phyloP scores from a whole-genome alignment of 2,113 vertebrate genomes.

The Aythya baeri region DNA sequence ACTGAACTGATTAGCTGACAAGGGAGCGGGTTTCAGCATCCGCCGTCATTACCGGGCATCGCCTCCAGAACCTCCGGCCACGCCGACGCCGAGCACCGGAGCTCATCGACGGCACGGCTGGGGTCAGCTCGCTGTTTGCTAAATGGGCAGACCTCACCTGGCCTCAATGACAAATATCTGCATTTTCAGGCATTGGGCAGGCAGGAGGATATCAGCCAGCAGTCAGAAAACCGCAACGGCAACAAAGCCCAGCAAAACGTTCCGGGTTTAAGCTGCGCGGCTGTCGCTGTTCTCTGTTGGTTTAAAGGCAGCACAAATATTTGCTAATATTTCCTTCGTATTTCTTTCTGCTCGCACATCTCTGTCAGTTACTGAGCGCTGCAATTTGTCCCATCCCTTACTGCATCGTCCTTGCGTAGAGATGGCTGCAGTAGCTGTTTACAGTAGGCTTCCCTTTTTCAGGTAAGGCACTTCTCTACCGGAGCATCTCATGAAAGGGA shows the following conservation, averaged over 20 bases:
- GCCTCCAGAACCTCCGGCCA: neutral
- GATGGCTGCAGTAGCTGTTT: neutral
- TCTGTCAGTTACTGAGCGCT: neutral
- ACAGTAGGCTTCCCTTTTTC: neutral
- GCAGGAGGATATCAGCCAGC: neutral
- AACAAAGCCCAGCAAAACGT: neutral
- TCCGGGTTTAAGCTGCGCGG: neutral
- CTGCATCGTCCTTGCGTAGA: neutral
- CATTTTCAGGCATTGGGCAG: neutral
- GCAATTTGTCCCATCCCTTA: neutral
- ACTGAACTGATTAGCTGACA: constrained; percentile 33
- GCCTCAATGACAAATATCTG: constrained; percentile 42
- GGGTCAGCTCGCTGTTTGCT: constrained; percentile 35
- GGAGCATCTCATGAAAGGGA: accelerated
- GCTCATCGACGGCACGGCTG: constrained; percentile 44
- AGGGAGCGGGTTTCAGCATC: neutral
- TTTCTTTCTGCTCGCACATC: neutral
- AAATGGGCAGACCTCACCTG: constrained; percentile 45
- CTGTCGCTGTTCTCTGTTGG: neutral
- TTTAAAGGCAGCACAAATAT: neutral
- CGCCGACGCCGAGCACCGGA: neutral
- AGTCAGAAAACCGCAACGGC: neutral
- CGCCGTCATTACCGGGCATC: neutral
- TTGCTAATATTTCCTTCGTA: neutral
- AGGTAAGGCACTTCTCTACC: neutral